Evolutionary conservation across 2,888 invertebrate species (phyloP).

Genomic region (Himalopsyche anomala): DNA sequence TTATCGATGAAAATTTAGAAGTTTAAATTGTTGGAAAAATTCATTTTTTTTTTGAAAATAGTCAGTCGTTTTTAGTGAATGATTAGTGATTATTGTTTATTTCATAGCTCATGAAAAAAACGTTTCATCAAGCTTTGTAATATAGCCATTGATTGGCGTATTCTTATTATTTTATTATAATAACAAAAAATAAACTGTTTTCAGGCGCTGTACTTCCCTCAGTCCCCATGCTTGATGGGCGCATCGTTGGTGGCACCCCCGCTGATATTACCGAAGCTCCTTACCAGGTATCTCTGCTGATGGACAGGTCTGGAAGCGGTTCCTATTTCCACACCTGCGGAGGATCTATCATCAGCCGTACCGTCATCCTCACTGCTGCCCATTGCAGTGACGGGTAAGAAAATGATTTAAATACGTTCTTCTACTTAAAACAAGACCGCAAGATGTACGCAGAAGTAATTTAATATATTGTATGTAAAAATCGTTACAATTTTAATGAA

Average conservation of each 20-base stretch:
- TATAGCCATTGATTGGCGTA: background rate
- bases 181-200: background rate
- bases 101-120: too few relatives aligned
- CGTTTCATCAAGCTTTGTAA: background rate
- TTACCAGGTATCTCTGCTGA: conserved; percentile 46
- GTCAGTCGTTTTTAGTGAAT: too few relatives aligned
- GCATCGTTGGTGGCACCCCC: conserved; percentile 53
- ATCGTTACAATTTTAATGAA: too few relatives aligned
- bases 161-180: background rate
- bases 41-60: too few relatives aligned
- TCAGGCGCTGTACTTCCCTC: conserved; percentile 37
- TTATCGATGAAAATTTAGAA: too few relatives aligned
- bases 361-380: conserved; percentile 71
- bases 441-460: background rate
- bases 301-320: conserved; percentile 68
- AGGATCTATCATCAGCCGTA: conserved; percentile 69
- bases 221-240: background rate
- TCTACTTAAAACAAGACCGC: background rate
- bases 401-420: background rate
- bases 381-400: conserved; percentile 69
- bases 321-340: conserved; percentile 71
- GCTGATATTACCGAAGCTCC: conserved; percentile 52
- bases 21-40: too few relatives aligned
- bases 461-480: too few relatives aligned
- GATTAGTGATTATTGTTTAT: too few relatives aligned